Conservation (phyloP, 2,888 invertebrate species). For the Drosophila niveifrons region DNA sequence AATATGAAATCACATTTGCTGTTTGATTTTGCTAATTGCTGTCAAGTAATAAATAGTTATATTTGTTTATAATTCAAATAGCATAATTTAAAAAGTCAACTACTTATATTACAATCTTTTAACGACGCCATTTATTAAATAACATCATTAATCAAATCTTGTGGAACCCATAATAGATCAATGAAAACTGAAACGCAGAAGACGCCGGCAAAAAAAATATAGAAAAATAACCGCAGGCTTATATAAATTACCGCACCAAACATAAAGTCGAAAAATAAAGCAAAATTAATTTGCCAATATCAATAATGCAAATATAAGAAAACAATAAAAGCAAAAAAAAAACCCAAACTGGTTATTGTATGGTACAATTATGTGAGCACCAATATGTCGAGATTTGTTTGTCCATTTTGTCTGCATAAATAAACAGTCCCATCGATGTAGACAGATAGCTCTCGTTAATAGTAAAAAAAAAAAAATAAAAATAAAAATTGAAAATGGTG, state of each 20-base stretch:
- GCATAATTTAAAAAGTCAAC: background rate
- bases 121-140: slow-evolving; percentile 10
- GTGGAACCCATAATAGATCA: slow-evolving; percentile 19
- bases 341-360: slow-evolving; percentile 35
- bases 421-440: background rate
- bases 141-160: slow-evolving; percentile 21
- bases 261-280: slow-evolving; percentile 21
- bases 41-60: background rate
- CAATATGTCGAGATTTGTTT: slow-evolving; percentile 30
- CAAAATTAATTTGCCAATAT: slow-evolving; percentile 42
- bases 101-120: background rate
- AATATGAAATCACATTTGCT: background rate
- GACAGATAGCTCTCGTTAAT: background rate
- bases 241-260: slow-evolving; percentile 38
- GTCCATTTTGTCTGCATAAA: slow-evolving; percentile 39
- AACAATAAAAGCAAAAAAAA: slow-evolving; percentile 8
- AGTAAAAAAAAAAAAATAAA: no score
- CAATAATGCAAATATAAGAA: slow-evolving; percentile 43
- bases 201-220: background rate
- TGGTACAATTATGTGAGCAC: slow-evolving; percentile 29
- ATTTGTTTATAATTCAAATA: background rate
- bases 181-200: slow-evolving; percentile 28
- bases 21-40: background rate
- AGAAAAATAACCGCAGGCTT: slow-evolving; percentile 18
- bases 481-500: slow-evolving; percentile 31